A percentile compares a stretch with the other conserved stretches of the same genome.
These are phyloP conservation scores for Ephialtes manifestator DNA, from an alignment of 2,888 invertebrate genomes.

Conservation along the genomic window DNA sequence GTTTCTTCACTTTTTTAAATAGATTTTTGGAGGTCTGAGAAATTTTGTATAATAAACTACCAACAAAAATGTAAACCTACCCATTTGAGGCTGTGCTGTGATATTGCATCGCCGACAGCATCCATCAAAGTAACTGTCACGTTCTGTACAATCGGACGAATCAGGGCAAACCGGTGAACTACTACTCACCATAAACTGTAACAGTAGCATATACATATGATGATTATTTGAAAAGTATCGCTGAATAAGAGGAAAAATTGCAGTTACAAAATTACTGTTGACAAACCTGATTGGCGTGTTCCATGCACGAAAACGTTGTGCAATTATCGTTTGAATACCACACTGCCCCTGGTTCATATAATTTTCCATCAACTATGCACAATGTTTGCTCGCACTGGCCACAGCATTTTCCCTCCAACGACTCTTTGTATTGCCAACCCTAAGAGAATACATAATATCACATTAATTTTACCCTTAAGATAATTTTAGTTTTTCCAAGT, in stretches of 20 bases:
- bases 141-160: constrained; percentile 88
- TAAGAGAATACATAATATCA: constrained; percentile 64
- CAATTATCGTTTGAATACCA: constrained; percentile 90
- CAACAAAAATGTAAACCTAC: constrained; percentile 81
- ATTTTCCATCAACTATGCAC: constrained; percentile 87
- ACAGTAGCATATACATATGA: constrained; percentile 14
- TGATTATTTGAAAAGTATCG: neutral
- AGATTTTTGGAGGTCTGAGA: too few species aligned
- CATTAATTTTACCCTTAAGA: constrained; percentile 21
- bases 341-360: constrained; percentile 87
- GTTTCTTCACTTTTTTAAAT: too few species aligned
- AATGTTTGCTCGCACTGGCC: constrained; percentile 89
- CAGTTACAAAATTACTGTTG: neutral
- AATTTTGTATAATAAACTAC: neutral
- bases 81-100: constrained; percentile 85
- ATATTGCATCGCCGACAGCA: constrained; percentile 91
- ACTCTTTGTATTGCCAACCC: constrained; percentile 84
- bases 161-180: constrained; percentile 89
- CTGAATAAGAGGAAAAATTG: neutral
- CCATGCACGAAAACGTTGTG: constrained; percentile 86
- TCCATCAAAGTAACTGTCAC: constrained; percentile 88
- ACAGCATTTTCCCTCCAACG: constrained; percentile 87
- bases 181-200: constrained; percentile 87
- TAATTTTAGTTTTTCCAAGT: neutral
- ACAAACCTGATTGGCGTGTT: constrained; percentile 72